phyloP scores from a whole-genome alignment of 2,113 vertebrate species.

The Dasyornis broadbenti region DNA sequence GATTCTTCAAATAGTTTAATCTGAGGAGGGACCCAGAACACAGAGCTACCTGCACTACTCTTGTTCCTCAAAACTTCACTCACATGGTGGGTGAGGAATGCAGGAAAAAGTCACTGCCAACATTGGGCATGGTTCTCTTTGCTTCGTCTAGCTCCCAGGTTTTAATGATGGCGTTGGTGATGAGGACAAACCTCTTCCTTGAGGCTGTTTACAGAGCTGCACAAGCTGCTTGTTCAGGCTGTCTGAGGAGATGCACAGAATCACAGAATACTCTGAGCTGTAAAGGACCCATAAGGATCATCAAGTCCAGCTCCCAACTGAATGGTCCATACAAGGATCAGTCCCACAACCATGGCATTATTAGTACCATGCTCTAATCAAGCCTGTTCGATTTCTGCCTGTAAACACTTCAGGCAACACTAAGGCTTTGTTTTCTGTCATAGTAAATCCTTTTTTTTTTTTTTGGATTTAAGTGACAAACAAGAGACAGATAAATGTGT shows the following conservation, averaged over 20 bases:
- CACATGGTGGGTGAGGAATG: neutral
- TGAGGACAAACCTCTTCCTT: neutral
- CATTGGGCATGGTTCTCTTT: accelerated
- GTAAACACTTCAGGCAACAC: neutral
- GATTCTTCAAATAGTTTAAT: neutral
- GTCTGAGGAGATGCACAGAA: neutral
- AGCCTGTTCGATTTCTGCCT: neutral
- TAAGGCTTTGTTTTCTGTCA: neutral
- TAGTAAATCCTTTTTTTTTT: neutral
- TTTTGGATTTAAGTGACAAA: neutral
- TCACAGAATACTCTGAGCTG: neutral
- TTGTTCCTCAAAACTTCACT: neutral
- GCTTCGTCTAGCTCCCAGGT: neutral
- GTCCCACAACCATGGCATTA: neutral
- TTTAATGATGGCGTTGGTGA: accelerated
- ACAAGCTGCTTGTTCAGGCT: neutral
- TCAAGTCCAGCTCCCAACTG: neutral
- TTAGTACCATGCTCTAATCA: neutral
- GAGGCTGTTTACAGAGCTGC: neutral
- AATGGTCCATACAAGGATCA: neutral
- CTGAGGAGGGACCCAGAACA: neutral
- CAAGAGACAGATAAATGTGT: neutral
- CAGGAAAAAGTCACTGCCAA: accelerated
- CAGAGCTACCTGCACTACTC: neutral
- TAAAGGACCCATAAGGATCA: too few relatives aligned